Conservation (phyloP, 2,113 vertebrate species). For the Phrynosoma platyrhinos region DNA sequence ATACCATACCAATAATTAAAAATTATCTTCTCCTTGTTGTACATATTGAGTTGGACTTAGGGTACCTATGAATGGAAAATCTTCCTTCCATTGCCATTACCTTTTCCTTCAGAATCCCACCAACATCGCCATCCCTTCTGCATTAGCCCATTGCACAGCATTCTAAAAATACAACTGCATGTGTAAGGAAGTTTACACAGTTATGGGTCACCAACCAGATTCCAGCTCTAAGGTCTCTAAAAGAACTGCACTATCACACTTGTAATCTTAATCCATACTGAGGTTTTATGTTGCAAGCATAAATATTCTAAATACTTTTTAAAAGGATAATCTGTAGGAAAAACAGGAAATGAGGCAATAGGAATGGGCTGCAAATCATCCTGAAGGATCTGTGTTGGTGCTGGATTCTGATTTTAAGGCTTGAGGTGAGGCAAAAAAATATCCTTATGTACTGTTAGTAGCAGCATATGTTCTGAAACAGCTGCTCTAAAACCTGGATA, state of each 20-base stretch:
- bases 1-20: too few species aligned
- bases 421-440: too few species aligned
- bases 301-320: background rate
- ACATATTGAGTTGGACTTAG: background rate
- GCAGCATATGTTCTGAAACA: conserved; percentile 7
- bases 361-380: too few species aligned
- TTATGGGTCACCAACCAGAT: too few species aligned
- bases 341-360: background rate
- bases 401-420: background rate
- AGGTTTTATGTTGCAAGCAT: too few species aligned
- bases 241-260: too few species aligned
- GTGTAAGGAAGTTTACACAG: background rate
- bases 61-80: background rate
- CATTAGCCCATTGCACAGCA: too few species aligned
- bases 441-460: background rate
- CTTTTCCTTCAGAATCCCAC: too few species aligned
- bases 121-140: too few species aligned
- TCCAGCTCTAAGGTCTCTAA: too few species aligned
- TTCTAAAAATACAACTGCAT: background rate
- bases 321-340: background rate
- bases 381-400: background rate
- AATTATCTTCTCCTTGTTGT: background rate
- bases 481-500: conserved; percentile 14
- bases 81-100: too few species aligned
- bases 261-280: too few species aligned